Base-by-base conservation (phyloP, 2,113 vertebrate species). In the Pao palembangensis region DNA sequence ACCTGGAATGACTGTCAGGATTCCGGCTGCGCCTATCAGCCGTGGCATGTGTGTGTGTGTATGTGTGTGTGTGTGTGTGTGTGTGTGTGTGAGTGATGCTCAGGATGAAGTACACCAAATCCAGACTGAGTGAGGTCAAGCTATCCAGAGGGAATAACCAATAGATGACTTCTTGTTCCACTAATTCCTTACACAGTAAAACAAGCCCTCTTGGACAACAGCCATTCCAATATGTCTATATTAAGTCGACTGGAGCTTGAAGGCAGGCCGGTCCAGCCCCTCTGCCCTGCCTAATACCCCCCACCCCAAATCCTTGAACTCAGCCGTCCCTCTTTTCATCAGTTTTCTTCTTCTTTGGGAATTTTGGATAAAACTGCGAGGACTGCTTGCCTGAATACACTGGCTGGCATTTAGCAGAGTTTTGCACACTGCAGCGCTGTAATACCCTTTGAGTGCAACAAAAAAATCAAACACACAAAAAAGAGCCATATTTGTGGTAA, bases 101-200 rank as follows among this genome's bases (percentile, higher is more conserved):
- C 43, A 46, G 66, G 65, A 73, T 61, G 67, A 82, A 84, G 92
- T 93, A 90, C n/a, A 83, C 64, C 88, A 92, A 91, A 95, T 90
- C 87, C 90, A 93, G 91, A 94, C 90, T 81, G 88, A 91, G 89
- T 88, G 90, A 89, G 89, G 89, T 91, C 78, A 87, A 83, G 87
- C 91, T 90, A 89, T 93, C 91, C 91, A 91, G 89, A 93, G 91
- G 76, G 90, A 93, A 93, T 91, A 92, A 93, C 89, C 91, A 93
- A 93, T 93, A 94, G 92, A 94, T 91, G 90, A 93, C 91, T 94
- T 94, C 93, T 94, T 94, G 92, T 93, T 95, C 88, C 86, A 83
- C 92, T 92, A 93, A 91, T 89, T 89, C 86, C 92, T 94, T 90
- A 92, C 89, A 92, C 81, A 91, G 91, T 78, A 75, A 90, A 93